A percentile compares a stretch with the other conserved stretches of the same genome.
Conservation (phyloP, 2,888 invertebrate species). For the Netelia fuscicornis region DNA sequence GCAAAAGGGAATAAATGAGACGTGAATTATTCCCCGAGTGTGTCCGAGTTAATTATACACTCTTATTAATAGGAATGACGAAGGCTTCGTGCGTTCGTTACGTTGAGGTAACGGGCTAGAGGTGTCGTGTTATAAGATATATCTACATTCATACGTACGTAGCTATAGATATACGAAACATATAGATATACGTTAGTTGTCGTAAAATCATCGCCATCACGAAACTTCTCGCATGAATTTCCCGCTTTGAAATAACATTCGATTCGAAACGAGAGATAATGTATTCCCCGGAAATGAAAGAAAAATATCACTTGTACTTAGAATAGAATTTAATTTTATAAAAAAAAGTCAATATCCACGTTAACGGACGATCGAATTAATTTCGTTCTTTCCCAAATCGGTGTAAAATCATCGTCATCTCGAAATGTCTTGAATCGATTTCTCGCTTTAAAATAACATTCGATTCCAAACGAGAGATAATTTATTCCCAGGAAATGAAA, state of each 20-base stretch:
- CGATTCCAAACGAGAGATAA: too few species aligned
- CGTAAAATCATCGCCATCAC: slow-evolving; percentile 2
- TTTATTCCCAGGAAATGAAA: too few species aligned
- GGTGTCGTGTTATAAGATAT: slow-evolving; percentile 29
- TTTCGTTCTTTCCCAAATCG: not conserved
- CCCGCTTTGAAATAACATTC: not conserved
- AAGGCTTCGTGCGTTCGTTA: slow-evolving; percentile 30
- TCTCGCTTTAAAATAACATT: not conserved
- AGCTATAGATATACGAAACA: slow-evolving; percentile 7
- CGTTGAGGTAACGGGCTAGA: slow-evolving; percentile 18
- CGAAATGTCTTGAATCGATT: not conserved
- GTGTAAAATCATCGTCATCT: slow-evolving; percentile 10
- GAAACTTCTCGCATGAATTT: not conserved
- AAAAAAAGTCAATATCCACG: too few species aligned
- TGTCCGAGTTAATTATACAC: slow-evolving; percentile 51
- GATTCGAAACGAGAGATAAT: too few species aligned
- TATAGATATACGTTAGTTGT: too few species aligned
- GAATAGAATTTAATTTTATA: too few species aligned
- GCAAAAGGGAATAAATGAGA: slow-evolving; percentile 30
- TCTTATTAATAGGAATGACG: slow-evolving; percentile 63
- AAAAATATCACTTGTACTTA: too few species aligned
- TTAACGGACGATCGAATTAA: too few species aligned
- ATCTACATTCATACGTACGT: not conserved
- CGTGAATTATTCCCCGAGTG: slow-evolving; percentile 15
- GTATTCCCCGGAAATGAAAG: too few species aligned